Evolutionary conservation across 2,797 vertebrate genomes (phyloP), one percentile per base, ranked within the genome.

Genomic region (Champsocephalus esox): DNA sequence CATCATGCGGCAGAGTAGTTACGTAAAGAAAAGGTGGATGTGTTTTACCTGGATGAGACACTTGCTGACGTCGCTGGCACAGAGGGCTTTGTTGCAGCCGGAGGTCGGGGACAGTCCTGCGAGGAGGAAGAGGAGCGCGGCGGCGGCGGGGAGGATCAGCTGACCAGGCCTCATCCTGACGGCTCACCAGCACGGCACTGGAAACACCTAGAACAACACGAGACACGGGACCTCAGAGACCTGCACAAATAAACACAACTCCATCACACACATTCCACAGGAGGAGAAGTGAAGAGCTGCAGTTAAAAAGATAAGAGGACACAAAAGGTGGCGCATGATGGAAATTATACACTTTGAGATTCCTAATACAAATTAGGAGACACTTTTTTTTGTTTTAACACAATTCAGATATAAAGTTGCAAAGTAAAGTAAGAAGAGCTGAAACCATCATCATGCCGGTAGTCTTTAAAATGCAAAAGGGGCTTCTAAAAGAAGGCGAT

Each of bases 11-110:
- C 60, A 2, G 48, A 57, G 19, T 28, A 61, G 12, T 16, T 17
- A 21, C 17, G 49, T 21, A 9, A 9, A 8, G 3, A 32, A 54
- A 12, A 17, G 11, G 2, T 6, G 0, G 9, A 13, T 0, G 7
- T 7, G 2, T 48, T 59, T 51, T 92, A 99, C 98, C 97, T 99
- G 98, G 85, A 99, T 97, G 77, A 99, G 96, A 85, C 98, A 99
- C 90, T 99, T 99, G 95, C 98, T 99, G 93, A 99, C 98, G 19
- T 99, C 98, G 13, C 97, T 99, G 43, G 98, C 98, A 48, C 98
- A 99, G 17, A 99, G 96, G 1, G 98, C 98, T 86, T 99, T 99
- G 92, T 99, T 99, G 91, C 98, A 99, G 91, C 95, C 95, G 14
- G 86, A 83, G 46, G 95, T 94, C 5, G 92, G 43, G 0, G 96